Base-by-base conservation (phyloP, 2,797 vertebrate genomes). In the Poeciliopsis infans region DNA sequence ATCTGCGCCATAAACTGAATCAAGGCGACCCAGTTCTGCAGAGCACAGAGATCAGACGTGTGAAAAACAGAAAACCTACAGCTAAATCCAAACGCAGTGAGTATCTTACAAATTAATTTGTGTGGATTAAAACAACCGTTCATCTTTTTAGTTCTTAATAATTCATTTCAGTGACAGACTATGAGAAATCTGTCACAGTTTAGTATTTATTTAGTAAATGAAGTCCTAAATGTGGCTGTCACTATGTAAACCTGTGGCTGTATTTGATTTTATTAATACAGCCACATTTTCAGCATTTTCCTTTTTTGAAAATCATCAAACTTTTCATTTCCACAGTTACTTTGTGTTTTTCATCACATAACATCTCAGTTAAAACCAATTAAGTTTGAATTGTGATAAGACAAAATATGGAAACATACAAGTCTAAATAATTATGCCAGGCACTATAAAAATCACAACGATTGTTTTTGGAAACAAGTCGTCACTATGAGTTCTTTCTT, bases 71-170 rank as follows among this genome's bases (percentile, higher is more conserved):
- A 23, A 28, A n/a, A 78, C 25, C 16, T 53, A 51, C 15, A 33
- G 55, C 10, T 57, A 57, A 72, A 72, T 41, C 11, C 4, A 59
- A 31, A 68, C 39, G 55, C 78, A 0, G 82, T 86, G 57, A 89
- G 86, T 89, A 79, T 51, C 12, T 7, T 15, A 64, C 3, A 36
- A 1, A 46, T 18, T 25, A 6, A 12, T 33, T 4, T 36, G 2
- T 51, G 7, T 2, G 0, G 20, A n/a, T 12, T 69, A 11, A 46
- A 20, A 28, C 18, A 23, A 49, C 5, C 3, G 3, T 28, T 49
- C 7, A 33, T 47, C 28, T 33, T 64, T 47, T 46, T 23, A 11
- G 64, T 3, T 23, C 18, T 41, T 7, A 41, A 36, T 7, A 41
- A 64, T 16, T 20, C 2, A 64, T 36, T 64, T 8, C 25, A 20